phyloP scores from a whole-genome alignment of 2,113 vertebrate species.

The Mus spicilegus region DNA sequence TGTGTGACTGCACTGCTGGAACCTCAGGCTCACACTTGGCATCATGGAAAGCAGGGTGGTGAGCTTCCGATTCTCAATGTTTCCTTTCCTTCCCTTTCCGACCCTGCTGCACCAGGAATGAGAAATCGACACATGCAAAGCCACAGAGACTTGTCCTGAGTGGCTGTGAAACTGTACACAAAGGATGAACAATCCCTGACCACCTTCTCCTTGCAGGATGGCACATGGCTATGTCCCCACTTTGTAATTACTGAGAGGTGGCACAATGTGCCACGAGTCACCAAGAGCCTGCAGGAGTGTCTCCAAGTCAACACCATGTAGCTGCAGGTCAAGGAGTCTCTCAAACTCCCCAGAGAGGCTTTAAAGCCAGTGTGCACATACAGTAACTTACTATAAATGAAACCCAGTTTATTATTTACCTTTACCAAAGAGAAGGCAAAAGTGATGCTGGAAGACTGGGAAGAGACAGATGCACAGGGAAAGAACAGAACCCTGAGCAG shows the following conservation, averaged over 20 bases:
- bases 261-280: fast-evolving
- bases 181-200: fast-evolving
- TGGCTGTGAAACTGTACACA: fast-evolving
- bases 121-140: fast-evolving
- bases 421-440: not conserved
- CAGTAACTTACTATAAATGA: not conserved
- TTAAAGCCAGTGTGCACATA: not conserved
- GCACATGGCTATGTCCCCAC: fast-evolving
- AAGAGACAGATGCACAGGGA: fast-evolving
- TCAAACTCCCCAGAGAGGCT: not conserved
- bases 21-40: not conserved
- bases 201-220: fast-evolving
- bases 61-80: fast-evolving
- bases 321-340: not conserved
- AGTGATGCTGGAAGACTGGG: not conserved
- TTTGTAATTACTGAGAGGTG: fast-evolving
- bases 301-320: not conserved
- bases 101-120: not conserved
- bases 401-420: not conserved
- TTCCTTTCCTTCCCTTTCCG: not conserved
- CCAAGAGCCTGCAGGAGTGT: fast-evolving
- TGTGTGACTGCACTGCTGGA: not conserved
- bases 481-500: fast-evolving
- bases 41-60: not conserved
- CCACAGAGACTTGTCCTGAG: fast-evolving